Evolutionary conservation across 2,113 vertebrate genomes (phyloP), one percentile per base, ranked within the genome.

Genomic region (Acanthochromis polyacanthus): DNA sequence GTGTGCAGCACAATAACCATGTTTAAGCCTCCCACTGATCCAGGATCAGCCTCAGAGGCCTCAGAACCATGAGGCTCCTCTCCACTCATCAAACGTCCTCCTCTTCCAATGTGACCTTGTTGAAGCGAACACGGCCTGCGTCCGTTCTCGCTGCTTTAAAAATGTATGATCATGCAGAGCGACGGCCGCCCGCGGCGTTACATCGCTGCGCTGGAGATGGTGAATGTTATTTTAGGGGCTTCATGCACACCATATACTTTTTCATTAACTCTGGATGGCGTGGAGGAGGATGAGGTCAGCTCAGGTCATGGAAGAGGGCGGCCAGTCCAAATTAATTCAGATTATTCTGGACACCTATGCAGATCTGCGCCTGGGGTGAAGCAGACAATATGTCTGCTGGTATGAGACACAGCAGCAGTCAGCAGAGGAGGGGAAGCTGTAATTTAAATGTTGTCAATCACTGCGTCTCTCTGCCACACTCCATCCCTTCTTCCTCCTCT

Each of bases 291-390:
- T 0, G 64, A 59, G 65, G 64, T 73, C 55, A 0, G 32, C 17
- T 0, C 12, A 69, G 74, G 78, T 75, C 46, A 9, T 15, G 5
- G 56, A 19, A 30, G 53, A 38, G 23, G 36, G 17, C 20, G 15
- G 43, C 4, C 3, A 50, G 63, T 28, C 15, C 4, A 20, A 80
- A 56, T 38, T 23, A 56, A 86, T 73, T 50, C 38, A 3, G 9
- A 66, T 80, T 10, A 71, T 40, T 57, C 45, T 32, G 28, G 74
- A 71, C 72, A 80, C 22, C 46, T 57, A 19, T 71, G 68, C 51
- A 80, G 72, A 74, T 61, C 22, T 63, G 10, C 25, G 28, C 66
- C 52, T 36, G 43, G 56, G 43, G 32, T 55, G 77, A 8, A 50
- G 19, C 1, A 1, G 25, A 30, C 73, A 8, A 40, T 23, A 22